Evolutionary conservation across 2,113 vertebrate species (phyloP).

Genomic region (Lagopus leucura): DNA sequence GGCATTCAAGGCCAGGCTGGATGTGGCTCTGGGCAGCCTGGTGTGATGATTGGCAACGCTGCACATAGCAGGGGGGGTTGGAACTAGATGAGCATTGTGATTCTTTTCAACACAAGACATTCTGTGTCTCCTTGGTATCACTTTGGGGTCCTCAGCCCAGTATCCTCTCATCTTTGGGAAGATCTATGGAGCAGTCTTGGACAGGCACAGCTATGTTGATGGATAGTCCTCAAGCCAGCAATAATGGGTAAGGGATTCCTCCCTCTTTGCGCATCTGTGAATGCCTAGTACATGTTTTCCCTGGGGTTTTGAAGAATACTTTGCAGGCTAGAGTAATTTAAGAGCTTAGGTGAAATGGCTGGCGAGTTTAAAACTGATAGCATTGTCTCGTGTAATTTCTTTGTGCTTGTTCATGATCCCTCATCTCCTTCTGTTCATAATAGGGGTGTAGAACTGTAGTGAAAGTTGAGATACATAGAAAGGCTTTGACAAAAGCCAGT

Average conservation of each 20-base stretch:
- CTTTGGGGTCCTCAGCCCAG: not conserved
- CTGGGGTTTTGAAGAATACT: not conserved
- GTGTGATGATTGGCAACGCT: too few relatives aligned
- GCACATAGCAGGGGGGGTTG: too few relatives aligned
- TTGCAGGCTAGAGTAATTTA: not conserved
- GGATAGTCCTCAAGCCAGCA: fast-evolving
- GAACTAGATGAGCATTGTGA: too few relatives aligned
- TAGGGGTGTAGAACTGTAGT: constrained; percentile 8
- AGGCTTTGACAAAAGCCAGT: constrained; percentile 44
- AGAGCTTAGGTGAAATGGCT: constrained; percentile 24
- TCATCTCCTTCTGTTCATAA: constrained; percentile 21
- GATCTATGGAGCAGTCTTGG: not conserved
- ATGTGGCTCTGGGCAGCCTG: too few relatives aligned
- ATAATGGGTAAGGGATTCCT: not conserved
- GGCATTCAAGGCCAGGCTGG: too few relatives aligned
- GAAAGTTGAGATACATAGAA: constrained; percentile 45
- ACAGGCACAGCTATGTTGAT: not conserved
- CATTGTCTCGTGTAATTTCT: constrained; percentile 50
- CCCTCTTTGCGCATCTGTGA: not conserved
- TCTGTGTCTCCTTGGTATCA: too few relatives aligned
- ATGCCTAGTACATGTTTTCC: not conserved
- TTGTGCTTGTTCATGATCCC: constrained; percentile 47
- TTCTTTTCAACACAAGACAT: too few relatives aligned
- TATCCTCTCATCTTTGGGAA: not conserved
- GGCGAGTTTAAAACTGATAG: constrained; percentile 26